A percentile compares a stretch with the other conserved stretches of the same genome.
Conservation (phyloP, 2,888 invertebrate species). For the Trachelus iudaicus region DNA sequence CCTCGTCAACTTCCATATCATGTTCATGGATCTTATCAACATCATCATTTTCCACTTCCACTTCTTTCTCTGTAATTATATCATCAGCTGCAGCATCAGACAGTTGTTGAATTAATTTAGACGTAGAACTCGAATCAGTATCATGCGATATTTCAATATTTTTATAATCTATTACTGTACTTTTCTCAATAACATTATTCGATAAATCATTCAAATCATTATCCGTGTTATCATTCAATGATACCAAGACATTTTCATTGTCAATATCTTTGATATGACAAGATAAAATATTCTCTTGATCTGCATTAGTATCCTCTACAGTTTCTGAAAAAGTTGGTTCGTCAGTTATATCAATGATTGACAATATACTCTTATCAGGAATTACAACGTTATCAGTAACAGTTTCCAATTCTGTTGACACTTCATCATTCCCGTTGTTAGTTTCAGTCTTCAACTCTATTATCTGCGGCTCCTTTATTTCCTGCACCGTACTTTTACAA, state of each 20-base stretch:
- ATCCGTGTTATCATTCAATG: background rate
- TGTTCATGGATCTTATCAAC: background rate
- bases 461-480: conserved; percentile 2
- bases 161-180: background rate
- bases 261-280: background rate
- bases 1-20: background rate
- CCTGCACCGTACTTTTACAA: background rate
- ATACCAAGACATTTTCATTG: background rate
- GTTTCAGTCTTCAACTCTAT: background rate
- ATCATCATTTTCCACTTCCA: conserved; percentile 1
- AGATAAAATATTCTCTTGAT: background rate
- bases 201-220: background rate
- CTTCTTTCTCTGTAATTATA: background rate
- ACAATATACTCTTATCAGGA: background rate
- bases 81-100: background rate
- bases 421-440: background rate
- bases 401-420: background rate
- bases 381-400: background rate
- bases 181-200: background rate
- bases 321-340: background rate
- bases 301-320: background rate
- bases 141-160: background rate
- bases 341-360: background rate
- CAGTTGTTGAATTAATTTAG: background rate
- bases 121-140: background rate